These are phyloP conservation scores for Psephotus haematonotus DNA, from an alignment of 2,113 vertebrate species.

Conservation along the genomic window DNA sequence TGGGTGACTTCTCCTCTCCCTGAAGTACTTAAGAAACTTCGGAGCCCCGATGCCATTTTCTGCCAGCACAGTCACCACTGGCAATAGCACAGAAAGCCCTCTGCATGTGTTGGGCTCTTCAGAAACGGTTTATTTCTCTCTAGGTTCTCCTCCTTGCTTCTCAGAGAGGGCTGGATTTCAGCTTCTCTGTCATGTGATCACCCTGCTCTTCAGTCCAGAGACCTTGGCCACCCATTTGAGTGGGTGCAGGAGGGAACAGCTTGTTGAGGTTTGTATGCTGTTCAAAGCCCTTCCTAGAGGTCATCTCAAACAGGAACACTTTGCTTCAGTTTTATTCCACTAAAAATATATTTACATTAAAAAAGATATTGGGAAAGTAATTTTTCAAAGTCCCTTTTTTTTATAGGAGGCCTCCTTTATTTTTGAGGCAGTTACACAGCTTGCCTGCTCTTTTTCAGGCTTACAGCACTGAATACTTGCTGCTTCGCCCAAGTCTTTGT, in stretches of 20 bases:
- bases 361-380: background rate
- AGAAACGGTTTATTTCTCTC: background rate
- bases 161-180: background rate
- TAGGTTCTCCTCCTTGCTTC: background rate
- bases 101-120: background rate
- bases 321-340: background rate
- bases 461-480: background rate
- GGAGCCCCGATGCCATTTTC: background rate
- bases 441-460: background rate
- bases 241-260: background rate
- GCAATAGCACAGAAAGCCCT: background rate
- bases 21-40: background rate
- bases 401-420: background rate
- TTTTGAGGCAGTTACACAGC: background rate
- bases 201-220: background rate
- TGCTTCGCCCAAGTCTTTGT: background rate
- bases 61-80: background rate
- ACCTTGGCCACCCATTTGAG: background rate
- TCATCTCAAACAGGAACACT: background rate
- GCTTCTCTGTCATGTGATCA: background rate
- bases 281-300: background rate
- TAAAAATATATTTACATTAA: background rate
- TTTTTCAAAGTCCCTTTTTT: background rate
- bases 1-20: background rate
- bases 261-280: background rate